Evolutionary conservation across 2,888 invertebrate species (phyloP), one percentile per base, ranked within the genome.

Genomic region (Pimpla rufipes): DNA sequence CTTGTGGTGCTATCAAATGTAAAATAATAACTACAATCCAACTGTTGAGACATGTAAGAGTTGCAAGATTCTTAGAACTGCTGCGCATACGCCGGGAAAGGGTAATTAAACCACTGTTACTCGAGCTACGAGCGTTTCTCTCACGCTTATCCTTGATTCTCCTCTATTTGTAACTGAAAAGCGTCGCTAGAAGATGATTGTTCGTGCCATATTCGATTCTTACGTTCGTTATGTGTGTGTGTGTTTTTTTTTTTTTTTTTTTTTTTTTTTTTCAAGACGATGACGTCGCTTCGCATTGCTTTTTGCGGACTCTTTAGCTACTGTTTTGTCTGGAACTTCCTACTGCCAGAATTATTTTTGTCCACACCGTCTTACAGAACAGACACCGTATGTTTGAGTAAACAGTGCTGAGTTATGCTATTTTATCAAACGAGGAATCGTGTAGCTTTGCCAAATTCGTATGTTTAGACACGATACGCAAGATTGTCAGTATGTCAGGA

Each of bases 91-190:
- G 42, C 23, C 40, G 42, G 45, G 42, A 23, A 57, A 16, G 42
- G 47, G 40, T 11, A 13, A 62, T 70, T 35, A 50, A 78, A 66
- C 10, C 47, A 40, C 47, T 62, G 74, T 45, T 62, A 74, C 62
- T 62, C 62, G 62, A 7, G 8, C 37, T 16, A 10, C n/a, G 59
- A 62, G 7, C 1, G 10, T 62, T 62, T 37, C 62, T 62, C 35
- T 35, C 16, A 59, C 57, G n/a, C 57, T 35, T 6, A 13, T 35
- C 16, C 10, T 40, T 62, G 18, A 37, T 37, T 62, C 62, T 62
- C 37, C n/a, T 4, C 0, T 37, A 37, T 16, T 37, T 62, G 7
- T 37, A 7, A 62, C 16, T 8, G 16, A n/a, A 21, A 59, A n/a
- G n/a, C n/a, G 35, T 35, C 35, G 59, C 4, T n/a, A 8, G 7